Base-by-base conservation (phyloP, 2,888 invertebrate species). In the Sisyra terminalis region DNA sequence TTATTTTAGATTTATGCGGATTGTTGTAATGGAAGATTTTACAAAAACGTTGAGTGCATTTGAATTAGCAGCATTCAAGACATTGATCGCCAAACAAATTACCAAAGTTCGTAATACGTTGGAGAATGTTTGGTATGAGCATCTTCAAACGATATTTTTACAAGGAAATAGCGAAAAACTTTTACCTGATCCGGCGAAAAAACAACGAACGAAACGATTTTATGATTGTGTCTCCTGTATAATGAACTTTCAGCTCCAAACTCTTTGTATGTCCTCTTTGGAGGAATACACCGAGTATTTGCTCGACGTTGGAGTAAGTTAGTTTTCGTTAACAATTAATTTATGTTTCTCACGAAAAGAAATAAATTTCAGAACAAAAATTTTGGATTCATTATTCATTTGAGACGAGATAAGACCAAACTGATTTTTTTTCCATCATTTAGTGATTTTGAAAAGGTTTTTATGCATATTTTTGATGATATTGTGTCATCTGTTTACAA, bases 171-270 rank as follows among this genome's bases (percentile, higher is more conserved):
- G 75, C 54, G 79, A 70, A 54, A 75, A 71, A 44, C 66, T 72
- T 48, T 66, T 86, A 42, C 84, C 85, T 0, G 75, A 75, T 47
- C 68, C 74, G 0, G 66, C 71, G 39, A 75, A 79, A 49, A 70
- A 68, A 13, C 68, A 67, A 10, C 71, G 75, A 56, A 73, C 83
- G 59, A 74, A 71, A 50, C 74, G 75, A 36, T 90, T 90, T 60
- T 92, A 83, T 58, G 82, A 89, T 57, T 83, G 87, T 52, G 75
- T 89, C 2, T 81, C 81, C 1, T 78, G 81, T 18, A 67, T 92
- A 32, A 93, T 93, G 93, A 85, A 88, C 1, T 78, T 78, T 51
- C 86, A 90, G 53, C 64, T 94, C 44, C 88, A 90, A 58, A 75
- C 75, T 15, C 60, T 92, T 29, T 85, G 86, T 50, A 65, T 88